Evolutionary conservation across 2,888 invertebrate genomes (phyloP).

Genomic region (Dinocampus coccinellae): DNA sequence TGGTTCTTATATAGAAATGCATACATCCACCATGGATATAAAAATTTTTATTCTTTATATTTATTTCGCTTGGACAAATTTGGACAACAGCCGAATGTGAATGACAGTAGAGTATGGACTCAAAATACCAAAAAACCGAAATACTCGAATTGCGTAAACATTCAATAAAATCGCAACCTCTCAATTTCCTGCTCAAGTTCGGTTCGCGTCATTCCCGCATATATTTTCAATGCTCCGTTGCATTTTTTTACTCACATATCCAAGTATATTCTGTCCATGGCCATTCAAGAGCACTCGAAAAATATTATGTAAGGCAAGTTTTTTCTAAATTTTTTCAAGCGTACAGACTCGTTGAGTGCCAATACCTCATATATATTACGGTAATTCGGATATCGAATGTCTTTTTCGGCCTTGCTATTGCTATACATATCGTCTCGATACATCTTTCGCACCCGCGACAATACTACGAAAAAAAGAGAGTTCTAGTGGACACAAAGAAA

Average conservation of each 20-base stretch:
- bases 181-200: constrained; percentile 62
- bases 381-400: constrained; percentile 69
- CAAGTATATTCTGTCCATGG: constrained; percentile 11
- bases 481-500: constrained; percentile 44
- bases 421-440: constrained; percentile 42
- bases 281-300: constrained; percentile 29
- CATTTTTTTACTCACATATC: constrained; percentile 24
- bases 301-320: background rate
- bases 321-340: constrained; percentile 41
- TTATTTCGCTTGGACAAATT: background rate
- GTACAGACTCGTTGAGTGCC: constrained; percentile 27
- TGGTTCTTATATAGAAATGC: too few species aligned
- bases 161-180: constrained; percentile 47
- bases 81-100: background rate
- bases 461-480: constrained; percentile 17
- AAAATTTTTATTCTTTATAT: background rate
- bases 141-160: constrained; percentile 28
- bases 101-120: background rate
- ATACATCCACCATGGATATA: background rate
- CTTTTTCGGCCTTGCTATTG: constrained; percentile 57
- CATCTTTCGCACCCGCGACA: constrained; percentile 36
- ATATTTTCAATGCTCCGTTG: constrained; percentile 44
- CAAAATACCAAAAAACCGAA: background rate
- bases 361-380: constrained; percentile 59
- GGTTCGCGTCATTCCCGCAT: constrained; percentile 50